A percentile compares a stretch with the other conserved stretches of the same genome.
Evolutionary conservation across 2,113 vertebrate species (phyloP).

Genomic region (Oryzias melastigma): DNA sequence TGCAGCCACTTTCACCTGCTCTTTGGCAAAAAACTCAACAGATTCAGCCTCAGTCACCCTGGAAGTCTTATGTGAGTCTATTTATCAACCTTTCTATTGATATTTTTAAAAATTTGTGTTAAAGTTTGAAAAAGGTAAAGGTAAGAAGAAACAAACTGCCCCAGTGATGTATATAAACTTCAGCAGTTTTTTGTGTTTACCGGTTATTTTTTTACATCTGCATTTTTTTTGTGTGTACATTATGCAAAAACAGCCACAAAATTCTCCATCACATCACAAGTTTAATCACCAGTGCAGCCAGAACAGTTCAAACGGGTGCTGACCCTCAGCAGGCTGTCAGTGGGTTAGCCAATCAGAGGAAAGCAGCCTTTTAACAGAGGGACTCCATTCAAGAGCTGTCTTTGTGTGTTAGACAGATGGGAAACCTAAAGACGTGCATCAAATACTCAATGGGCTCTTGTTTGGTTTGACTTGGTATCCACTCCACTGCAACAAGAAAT

Average conservation of each 20-base stretch:
- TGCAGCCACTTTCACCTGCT: conserved; percentile 69
- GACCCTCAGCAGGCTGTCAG: neutral
- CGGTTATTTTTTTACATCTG: too few species aligned
- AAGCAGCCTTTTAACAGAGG: neutral
- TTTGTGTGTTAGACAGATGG: too few species aligned
- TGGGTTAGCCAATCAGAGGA: neutral
- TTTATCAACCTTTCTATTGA: neutral
- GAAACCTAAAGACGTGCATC: neutral
- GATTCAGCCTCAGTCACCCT: conserved; percentile 61
- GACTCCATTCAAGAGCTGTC: too few species aligned
- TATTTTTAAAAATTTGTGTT: too few species aligned
- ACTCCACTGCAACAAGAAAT: neutral
- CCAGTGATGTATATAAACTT: too few species aligned
- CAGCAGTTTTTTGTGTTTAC: too few species aligned
- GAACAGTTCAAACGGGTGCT: neutral
- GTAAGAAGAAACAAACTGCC: neutral
- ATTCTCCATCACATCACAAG: too few species aligned
- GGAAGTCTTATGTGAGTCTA: conserved; percentile 74
- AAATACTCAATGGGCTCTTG: neutral
- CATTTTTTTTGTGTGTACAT: too few species aligned
- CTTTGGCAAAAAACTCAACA: conserved; percentile 44
- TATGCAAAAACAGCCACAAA: too few species aligned
- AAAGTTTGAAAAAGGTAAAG: neutral
- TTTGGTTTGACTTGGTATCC: neutral
- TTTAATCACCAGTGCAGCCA: too few species aligned